Conservation (phyloP, 1,140 invertebrate genomes). For the Papilio xuthus region DNA sequence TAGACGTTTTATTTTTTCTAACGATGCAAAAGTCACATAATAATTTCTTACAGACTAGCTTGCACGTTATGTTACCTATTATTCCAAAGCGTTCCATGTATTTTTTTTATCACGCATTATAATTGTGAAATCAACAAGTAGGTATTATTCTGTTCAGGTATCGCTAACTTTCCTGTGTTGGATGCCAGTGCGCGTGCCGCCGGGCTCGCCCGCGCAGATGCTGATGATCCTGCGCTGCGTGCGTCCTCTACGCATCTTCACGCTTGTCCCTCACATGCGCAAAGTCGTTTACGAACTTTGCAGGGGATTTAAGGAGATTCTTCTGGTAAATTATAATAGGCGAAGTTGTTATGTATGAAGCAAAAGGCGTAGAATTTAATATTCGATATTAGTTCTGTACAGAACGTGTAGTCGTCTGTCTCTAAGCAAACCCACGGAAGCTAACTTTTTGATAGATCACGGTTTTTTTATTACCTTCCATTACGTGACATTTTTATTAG, state of each 20-base stretch:
- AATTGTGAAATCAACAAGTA: background rate
- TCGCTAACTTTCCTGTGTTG: constrained; percentile 97
- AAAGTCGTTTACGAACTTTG: constrained; percentile 99
- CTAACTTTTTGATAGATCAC: background rate
- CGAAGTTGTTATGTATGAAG: background rate
- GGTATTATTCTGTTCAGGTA: constrained; percentile 82
- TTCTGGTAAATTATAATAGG: constrained; percentile 87
- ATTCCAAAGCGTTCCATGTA: background rate
- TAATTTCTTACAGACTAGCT: background rate
- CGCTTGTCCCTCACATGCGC: constrained; percentile 99
- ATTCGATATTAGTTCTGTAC: background rate
- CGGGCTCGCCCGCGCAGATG: constrained; percentile 95
- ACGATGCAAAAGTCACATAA: too few species aligned
- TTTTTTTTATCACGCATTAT: background rate
- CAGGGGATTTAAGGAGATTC: constrained; percentile 99
- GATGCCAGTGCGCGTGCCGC: constrained; percentile 96
- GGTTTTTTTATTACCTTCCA: too few species aligned
- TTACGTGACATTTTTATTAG: too few species aligned
- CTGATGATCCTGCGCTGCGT: constrained; percentile 98
- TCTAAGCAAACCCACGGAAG: too few species aligned
- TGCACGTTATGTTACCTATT: background rate
- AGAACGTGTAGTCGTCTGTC: background rate
- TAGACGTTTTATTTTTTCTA: too few species aligned
- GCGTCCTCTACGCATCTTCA: constrained; percentile 97
- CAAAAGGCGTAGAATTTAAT: background rate